Base-by-base conservation (phyloP, 2,797 vertebrate genomes). In the Enteromius anoplus region DNA sequence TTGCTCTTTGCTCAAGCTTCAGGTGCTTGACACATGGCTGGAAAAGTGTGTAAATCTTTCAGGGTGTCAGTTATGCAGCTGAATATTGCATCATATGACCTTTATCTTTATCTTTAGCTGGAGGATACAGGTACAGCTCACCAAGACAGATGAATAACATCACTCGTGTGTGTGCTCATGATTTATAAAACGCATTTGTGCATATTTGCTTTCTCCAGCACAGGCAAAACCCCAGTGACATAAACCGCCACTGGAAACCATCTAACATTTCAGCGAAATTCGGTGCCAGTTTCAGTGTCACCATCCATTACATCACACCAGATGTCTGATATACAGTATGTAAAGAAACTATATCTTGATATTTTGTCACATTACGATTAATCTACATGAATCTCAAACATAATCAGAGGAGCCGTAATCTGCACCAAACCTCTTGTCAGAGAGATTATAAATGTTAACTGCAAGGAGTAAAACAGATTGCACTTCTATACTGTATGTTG, bases 11-110 rank as follows among this genome's bases (percentile, higher is more conserved):
- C 40, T 26, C 5, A 70, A 23, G 65, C 34, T 40, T 70, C 40
- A 15, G 40, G 68, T 32, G 60, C 60, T 64, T 12, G 26, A 64
- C 5, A 26, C 60, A 32, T 64, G 26, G 26, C 26, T 70, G 40
- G n/a, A 70, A 42, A 70, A 47, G 3, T 68, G 65, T n/a, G 65
- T 68, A 1, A 40, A 5, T 68, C 60, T 64, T 64, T 32, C 2
- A 15, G 15, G 60, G 60, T 0, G 60, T 40, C 65, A 40, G 21
- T 23, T 14, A 42, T 26, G 6, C 66, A 15, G 68, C 40, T 70
- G 19, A 70, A 70, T 23, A 45, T 45, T 47, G n/a, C 68, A 47
- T 70, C 37, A 70, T 70, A 37, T 68, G 40, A 70, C 68, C 68
- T 70, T 70, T 45, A 45, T 66, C 65, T 66, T 32, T 49, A 51